A percentile compares a stretch with the other conserved stretches of the same genome.
Evolutionary conservation across 2,888 invertebrate genomes (phyloP).

Genomic region (Chrysomela aeneicollis): DNA sequence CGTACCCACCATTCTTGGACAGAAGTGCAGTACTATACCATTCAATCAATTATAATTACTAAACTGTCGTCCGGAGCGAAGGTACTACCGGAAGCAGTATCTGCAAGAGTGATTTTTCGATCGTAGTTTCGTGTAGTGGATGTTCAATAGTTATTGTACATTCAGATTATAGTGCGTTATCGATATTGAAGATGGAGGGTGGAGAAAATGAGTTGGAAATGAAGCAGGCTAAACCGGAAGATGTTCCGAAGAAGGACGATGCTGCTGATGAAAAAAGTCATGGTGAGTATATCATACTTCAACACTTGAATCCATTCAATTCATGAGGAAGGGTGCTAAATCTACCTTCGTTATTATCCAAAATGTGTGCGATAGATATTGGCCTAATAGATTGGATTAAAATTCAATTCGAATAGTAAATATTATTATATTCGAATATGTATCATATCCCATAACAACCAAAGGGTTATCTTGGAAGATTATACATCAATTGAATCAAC

Average conservation of each 20-base stretch:
- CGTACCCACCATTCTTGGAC: background rate
- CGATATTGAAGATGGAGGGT: background rate
- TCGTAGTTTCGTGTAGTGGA: background rate
- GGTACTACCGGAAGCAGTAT: background rate
- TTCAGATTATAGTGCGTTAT: background rate
- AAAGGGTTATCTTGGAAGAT: no score
- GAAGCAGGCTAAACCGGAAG: slow-evolving; percentile 14
- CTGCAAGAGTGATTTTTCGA: background rate
- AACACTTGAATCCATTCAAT: background rate
- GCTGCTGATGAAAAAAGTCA: slow-evolving; percentile 23
- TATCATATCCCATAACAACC: no score
- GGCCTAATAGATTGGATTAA: no score
- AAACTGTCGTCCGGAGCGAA: background rate
- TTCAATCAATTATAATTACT: background rate
- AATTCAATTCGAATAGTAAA: no score
- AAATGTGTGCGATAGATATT: no score
- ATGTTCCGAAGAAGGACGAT: slow-evolving; percentile 1
- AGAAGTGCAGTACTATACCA: background rate
- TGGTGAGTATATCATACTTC: slow-evolving; percentile 15
- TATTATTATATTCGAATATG: no score
- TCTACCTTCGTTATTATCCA: background rate
- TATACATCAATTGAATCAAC: no score
- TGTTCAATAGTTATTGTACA: background rate
- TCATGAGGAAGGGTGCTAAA: background rate
- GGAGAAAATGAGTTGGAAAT: slow-evolving; percentile 16